A percentile compares a stretch with the other conserved stretches of the same genome.
phyloP scores from a whole-genome alignment of 2,113 vertebrate genomes.

The Erythrocercus mccallii region DNA sequence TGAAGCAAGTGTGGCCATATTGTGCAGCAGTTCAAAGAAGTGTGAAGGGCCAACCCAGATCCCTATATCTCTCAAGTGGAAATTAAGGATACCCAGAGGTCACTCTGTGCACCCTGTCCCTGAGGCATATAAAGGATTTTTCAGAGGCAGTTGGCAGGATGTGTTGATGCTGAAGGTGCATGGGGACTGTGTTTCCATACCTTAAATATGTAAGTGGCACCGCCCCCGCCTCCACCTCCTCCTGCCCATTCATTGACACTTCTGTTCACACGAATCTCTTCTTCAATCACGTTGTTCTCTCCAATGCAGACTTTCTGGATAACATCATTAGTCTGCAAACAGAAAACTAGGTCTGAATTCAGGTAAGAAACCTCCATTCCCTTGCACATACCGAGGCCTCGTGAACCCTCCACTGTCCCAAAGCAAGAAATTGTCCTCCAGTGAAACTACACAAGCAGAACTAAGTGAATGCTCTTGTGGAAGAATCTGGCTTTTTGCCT shows the following conservation, averaged over 20 bases:
- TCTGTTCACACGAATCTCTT: slow-evolving; percentile 82
- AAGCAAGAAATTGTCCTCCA: not conserved
- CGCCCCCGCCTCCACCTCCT: slow-evolving; percentile 92
- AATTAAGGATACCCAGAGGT: not conserved
- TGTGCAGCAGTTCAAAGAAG: not conserved
- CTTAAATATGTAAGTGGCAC: slow-evolving; percentile 97
- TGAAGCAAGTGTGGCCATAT: not conserved
- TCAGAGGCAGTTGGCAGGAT: not conserved
- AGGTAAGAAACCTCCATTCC: not conserved
- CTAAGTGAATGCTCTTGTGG: not conserved
- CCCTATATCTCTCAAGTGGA: not conserved
- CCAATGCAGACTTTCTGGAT: slow-evolving; percentile 90
- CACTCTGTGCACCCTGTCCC: not conserved
- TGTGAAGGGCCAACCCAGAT: not conserved
- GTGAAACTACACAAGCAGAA: not conserved
- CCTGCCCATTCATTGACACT: slow-evolving; percentile 86
- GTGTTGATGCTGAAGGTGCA: not conserved
- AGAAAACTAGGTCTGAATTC: slow-evolving; percentile 3
- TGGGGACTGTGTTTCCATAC: slow-evolving; percentile 56
- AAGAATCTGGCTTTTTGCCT: not conserved
- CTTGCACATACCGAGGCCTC: not conserved
- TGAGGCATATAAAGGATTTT: not conserved
- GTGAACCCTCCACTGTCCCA: not conserved
- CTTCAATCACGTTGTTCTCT: slow-evolving; percentile 86
- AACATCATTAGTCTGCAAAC: slow-evolving; percentile 76